Evolutionary conservation across 2,888 invertebrate species (phyloP).

Genomic region (Pristionchus japonicus): DNA sequence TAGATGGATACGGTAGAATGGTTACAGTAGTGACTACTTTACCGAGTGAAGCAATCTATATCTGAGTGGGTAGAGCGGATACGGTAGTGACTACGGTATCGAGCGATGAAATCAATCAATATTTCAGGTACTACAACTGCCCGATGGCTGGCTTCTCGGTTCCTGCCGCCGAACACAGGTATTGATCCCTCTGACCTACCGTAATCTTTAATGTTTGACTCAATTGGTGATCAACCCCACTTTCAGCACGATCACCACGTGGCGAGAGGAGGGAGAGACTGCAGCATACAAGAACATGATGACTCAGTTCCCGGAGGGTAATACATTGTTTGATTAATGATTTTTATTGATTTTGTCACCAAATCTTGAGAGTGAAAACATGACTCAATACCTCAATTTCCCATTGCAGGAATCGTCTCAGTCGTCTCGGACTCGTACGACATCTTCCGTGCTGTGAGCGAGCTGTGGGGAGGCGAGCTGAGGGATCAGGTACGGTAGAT

Average conservation of each 20-base stretch:
- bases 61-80: too few relatives aligned
- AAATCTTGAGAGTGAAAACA: too few relatives aligned
- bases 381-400: too few relatives aligned
- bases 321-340: not conserved
- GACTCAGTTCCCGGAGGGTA: slow-evolving; percentile 75
- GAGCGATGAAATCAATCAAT: not conserved
- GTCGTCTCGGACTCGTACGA: slow-evolving; percentile 78
- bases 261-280: slow-evolving; percentile 77
- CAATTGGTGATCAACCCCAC: not conserved
- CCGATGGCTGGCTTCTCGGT: slow-evolving; percentile 77
- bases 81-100: not conserved
- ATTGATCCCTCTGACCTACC: not conserved
- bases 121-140: slow-evolving; percentile 75
- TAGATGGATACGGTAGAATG: too few relatives aligned
- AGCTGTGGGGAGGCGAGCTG: slow-evolving; percentile 77
- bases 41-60: too few relatives aligned
- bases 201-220: too few relatives aligned
- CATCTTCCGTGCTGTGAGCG: slow-evolving; percentile 77
- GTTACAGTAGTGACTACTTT: too few relatives aligned
- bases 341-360: not conserved
- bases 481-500: slow-evolving; percentile 74
- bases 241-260: slow-evolving; percentile 78
- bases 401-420: slow-evolving; percentile 54
- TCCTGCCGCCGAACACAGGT: slow-evolving; percentile 78
- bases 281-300: slow-evolving; percentile 76